Conservation (phyloP, 1,140 invertebrate genomes). For the Melanaphis sacchari region DNA sequence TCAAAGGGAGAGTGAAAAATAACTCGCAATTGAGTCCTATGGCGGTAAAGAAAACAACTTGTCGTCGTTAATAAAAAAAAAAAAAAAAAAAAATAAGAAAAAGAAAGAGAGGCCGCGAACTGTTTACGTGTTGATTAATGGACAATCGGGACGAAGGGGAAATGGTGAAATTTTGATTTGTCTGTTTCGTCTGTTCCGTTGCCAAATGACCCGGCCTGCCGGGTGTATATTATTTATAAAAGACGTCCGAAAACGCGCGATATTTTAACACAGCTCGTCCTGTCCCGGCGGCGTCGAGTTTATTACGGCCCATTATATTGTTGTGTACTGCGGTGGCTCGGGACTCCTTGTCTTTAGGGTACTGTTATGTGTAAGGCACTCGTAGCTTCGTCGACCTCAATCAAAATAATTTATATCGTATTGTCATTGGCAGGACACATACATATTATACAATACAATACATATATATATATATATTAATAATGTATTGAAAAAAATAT, state of each 20-base stretch:
- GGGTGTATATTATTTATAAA: conserved; percentile 16
- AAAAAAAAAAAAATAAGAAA: neutral
- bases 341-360: conserved; percentile 9
- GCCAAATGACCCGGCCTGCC: conserved; percentile 39
- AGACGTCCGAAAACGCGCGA: conserved; percentile 6
- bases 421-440: neutral
- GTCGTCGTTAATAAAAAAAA: conserved; percentile 46
- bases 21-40: neutral
- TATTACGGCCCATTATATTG: neutral
- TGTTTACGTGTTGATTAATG: conserved; percentile 56
- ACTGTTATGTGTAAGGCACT: neutral
- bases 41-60: conserved; percentile 48
- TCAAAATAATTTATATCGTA: conserved; percentile 14
- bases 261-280: conserved; percentile 18
- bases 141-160: conserved; percentile 22
- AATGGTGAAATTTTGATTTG: conserved; percentile 56
- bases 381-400: neutral
- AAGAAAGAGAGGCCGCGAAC: conserved; percentile 39
- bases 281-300: neutral
- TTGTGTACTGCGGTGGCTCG: neutral
- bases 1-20: conserved; percentile 15
- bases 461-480: no score
- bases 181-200: conserved; percentile 54
- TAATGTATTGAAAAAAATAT: neutral
- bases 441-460: no score